phyloP scores from a whole-genome alignment of 2,797 vertebrate genomes.

The Coracias cyanogaster region DNA sequence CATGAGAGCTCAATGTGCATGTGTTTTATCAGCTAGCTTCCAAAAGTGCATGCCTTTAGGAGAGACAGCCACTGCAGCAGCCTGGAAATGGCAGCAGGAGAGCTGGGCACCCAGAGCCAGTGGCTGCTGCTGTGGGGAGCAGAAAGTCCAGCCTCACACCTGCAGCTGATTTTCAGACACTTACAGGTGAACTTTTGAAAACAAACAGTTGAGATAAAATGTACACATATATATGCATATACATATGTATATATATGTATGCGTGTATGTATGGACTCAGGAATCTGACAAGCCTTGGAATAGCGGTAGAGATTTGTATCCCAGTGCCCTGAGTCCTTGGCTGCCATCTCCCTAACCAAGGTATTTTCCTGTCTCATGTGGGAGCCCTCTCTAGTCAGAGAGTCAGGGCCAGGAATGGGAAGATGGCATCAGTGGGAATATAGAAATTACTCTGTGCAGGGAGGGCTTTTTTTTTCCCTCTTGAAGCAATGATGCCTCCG shows the following conservation, averaged over 20 bases:
- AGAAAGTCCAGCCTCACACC: accelerated
- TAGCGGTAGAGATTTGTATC: accelerated
- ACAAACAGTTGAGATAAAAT: neutral
- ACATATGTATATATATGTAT: accelerated
- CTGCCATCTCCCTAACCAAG: accelerated
- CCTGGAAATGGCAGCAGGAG: accelerated
- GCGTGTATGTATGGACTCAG: neutral
- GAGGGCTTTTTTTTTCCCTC: neutral
- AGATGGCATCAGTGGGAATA: neutral
- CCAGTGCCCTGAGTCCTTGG: neutral
- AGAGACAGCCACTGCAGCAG: neutral
- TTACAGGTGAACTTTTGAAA: neutral
- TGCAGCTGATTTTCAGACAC: neutral
- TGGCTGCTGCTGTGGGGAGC: neutral
- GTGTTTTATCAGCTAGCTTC: neutral
- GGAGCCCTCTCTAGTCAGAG: neutral
- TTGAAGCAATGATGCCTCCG: neutral
- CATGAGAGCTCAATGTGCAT: neutral
- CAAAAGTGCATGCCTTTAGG: neutral
- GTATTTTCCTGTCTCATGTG: neutral
- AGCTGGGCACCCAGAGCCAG: neutral
- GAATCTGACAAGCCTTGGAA: neutral
- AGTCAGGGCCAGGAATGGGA: neutral
- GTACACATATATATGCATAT: neutral
- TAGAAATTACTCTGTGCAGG: neutral